Base-by-base conservation (phyloP, 2,113 vertebrate species). In the Anguilla japonica region DNA sequence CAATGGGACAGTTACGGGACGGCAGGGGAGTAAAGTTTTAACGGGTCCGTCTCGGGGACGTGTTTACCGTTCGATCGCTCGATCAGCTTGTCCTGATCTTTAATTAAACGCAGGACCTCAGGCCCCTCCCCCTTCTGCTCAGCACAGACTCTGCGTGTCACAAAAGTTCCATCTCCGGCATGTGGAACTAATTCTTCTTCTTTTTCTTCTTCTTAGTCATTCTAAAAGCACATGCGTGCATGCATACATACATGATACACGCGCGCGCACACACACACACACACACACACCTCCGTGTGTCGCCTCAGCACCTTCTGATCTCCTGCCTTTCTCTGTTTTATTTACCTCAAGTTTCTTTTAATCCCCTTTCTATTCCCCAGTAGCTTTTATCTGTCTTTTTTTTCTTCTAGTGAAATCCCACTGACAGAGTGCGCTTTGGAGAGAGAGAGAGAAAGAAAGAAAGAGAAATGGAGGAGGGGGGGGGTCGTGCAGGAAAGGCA, bases 401-500 rank as follows among this genome's bases (percentile, higher is more conserved):
- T 93, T 93, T 93, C 94, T 93, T 93, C 34, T 34, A 34, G 89
- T 89, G 87, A 94, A 71, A 86, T 90, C 88, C 90, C 87, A 90
- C 93, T 92, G 91, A 94, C 92, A 92, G 90, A 92, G 90, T 89
- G 90, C 90, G 91, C 89, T 93, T 93, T 88, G 88, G 91, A 90
- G 83, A 79, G 91, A 82, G 63, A 84, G 46, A 81, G 78, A 81
- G 79, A 20, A 50, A 46, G 80, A 89, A 89, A 60, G 85, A 82
- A 82, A 84, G 46, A 81, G 78, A 81, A 29, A 91, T 3, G 14
- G 82, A 82, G 43, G 34, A 89, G 89, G 88, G 57, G 41, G 18
- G 53, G 91, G 93, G 92, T 87, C 93, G 94, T 86, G 90, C 90
- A 82, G 88, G 90, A 34, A 75, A 75, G 26, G 90, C 89, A 81